Conservation (phyloP, 2,888 invertebrate genomes). For the Drosophila heteroneura region DNA sequence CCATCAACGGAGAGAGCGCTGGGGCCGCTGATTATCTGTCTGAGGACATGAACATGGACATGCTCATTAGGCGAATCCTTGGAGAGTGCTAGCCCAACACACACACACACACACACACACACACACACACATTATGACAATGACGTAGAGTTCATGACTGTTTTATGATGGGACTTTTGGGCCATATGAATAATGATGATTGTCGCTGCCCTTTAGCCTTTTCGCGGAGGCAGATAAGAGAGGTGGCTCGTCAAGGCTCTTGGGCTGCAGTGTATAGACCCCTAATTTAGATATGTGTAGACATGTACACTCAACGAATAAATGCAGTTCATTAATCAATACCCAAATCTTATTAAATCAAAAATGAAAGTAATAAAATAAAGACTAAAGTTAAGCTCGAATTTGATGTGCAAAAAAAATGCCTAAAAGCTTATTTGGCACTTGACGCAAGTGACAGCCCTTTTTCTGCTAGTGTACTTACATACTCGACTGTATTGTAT, state of each 20-base stretch:
- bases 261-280: not conserved
- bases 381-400: not conserved
- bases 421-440: no score
- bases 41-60: conserved; percentile 64
- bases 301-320: not conserved
- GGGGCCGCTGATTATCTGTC: conserved; percentile 45
- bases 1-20: conserved; percentile 20
- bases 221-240: not conserved
- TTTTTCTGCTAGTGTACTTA: not conserved
- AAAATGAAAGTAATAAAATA: not conserved
- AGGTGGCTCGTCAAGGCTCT: conserved; percentile 17
- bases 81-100: conserved; percentile 50
- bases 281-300: not conserved
- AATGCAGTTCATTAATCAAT: not conserved
- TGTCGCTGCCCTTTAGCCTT: conserved; percentile 43
- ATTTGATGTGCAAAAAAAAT: not conserved
- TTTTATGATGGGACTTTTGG: conserved; percentile 57
- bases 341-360: not conserved
- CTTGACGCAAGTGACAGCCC: not conserved
- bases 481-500: not conserved
- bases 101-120: conserved; percentile 13
- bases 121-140: conserved; percentile 15
- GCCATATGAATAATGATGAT: conserved; percentile 61
- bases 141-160: conserved; percentile 31
- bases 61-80: conserved; percentile 77